Percentiles rank a stretch among this genome's conserved stretches.
phyloP scores from a whole-genome alignment of 2,888 invertebrate species.

The Tetramorium bicarinatum region DNA sequence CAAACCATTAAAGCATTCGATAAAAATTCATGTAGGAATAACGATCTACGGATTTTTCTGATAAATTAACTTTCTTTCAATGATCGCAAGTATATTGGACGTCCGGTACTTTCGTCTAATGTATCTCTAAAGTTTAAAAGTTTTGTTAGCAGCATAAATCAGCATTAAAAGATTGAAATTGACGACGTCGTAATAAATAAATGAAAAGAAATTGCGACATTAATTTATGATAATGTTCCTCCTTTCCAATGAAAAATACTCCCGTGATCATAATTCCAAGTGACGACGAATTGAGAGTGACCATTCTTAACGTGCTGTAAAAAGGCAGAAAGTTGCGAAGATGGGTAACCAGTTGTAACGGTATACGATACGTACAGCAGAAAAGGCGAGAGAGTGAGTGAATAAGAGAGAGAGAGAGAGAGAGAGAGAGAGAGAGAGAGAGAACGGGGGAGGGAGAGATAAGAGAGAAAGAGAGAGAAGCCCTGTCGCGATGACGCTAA shows the following conservation, averaged over 20 bases:
- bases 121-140: not conserved
- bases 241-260: conserved; percentile 30
- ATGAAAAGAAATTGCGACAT: not conserved
- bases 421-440: conserved; percentile 45
- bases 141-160: not conserved
- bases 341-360: conserved; percentile 72
- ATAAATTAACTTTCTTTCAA: not conserved
- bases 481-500: conserved; percentile 55
- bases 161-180: not conserved
- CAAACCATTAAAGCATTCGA: not conserved
- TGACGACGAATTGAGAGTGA: conserved; percentile 35
- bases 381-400: conserved; percentile 24
- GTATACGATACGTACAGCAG: conserved; percentile 62
- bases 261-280: conserved; percentile 64
- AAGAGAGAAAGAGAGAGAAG: not conserved
- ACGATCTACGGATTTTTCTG: not conserved
- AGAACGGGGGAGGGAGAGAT: conserved; percentile 24
- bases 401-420: conserved; percentile 33
- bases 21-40: not conserved
- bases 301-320: conserved; percentile 60
- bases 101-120: not conserved
- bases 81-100: not conserved
- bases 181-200: not conserved
- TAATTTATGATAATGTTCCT: conserved; percentile 38
- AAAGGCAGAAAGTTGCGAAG: conserved; percentile 75